Base-by-base conservation (phyloP, 2,113 vertebrate genomes). In the Conger conger region DNA sequence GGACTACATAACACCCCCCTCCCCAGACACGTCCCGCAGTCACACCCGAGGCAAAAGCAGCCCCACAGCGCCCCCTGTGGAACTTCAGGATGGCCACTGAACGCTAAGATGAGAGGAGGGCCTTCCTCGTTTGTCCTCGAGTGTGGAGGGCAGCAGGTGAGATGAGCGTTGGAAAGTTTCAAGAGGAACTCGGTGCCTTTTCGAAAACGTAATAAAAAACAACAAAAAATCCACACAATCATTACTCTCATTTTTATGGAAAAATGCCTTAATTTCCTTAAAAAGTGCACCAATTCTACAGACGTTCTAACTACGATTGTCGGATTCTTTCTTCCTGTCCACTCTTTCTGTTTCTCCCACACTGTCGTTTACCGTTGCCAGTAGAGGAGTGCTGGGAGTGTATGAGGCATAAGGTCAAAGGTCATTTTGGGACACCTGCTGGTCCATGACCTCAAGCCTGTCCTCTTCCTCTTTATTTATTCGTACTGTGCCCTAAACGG, bases 181-280 rank as follows among this genome's bases (percentile, higher is more conserved):
- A 84, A 68, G 68, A 88, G 85, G 87, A 90, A 90, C 86, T 86
- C 30, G 88, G 89, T 91, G 90, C 90, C 90, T 92, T 91, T 90
- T 90, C 84, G 87, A 85, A 77, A 68, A 53, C 63, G 82, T 45
- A 53, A 83, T 73, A 76, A 81, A 84, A 50, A 2, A 54, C 77
- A 84, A 80, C 68, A 37, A 81, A 53, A 81, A 85, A 82, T 83
- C 84, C 82, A 86, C 86, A 88, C 53, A 88, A 80, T 84, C 54
- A 79, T 87, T 86, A 78, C 82, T 85, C 87, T 87, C 83, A 82
- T 87, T 79, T 83, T 80, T 79, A 83, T 88, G 89, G 57, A 79
- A 82, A 87, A 85, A 86, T 92, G 91, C 91, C 90, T 92, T 92
- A 91, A 90, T 88, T 89, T 90, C 82, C 76, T 87, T 79, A 80